Conservation (phyloP, 2,888 invertebrate species). For the Silvanus unidentatus region DNA sequence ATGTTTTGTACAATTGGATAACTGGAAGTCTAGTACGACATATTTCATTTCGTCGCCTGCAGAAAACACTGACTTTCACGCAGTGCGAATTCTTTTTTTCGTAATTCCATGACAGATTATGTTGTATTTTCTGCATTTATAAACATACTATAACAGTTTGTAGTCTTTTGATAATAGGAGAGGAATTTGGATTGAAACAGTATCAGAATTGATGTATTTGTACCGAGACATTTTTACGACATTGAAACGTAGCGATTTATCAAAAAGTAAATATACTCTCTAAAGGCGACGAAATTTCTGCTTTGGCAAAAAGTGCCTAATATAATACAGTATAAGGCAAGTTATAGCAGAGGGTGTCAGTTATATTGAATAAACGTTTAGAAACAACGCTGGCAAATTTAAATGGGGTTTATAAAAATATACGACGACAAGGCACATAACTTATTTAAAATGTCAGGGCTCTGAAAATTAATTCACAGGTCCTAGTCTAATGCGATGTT, state of each 20-base stretch:
- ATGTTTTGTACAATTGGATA: constrained; percentile 21
- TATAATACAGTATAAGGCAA: not conserved
- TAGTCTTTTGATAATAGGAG: too few relatives aligned
- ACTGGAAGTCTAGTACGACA: constrained; percentile 29
- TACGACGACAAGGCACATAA: constrained; percentile 40
- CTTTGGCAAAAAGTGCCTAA: not conserved
- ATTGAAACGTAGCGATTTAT: constrained; percentile 38
- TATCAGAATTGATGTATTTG: constrained; percentile 28
- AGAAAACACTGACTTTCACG: constrained; percentile 28
- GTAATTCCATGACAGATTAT: constrained; percentile 32
- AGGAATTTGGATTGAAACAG: not conserved
- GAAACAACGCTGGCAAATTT: constrained; percentile 29
- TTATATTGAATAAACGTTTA: constrained; percentile 27
- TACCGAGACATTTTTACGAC: constrained; percentile 38
- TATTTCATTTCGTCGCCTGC: constrained; percentile 36
- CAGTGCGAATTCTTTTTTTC: constrained; percentile 28
- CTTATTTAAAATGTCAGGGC: constrained; percentile 42
- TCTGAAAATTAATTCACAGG: constrained; percentile 37
- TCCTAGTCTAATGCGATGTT: constrained; percentile 36
- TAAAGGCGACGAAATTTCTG: not conserved
- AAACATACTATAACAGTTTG: constrained; percentile 2
- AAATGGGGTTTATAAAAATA: constrained; percentile 42
- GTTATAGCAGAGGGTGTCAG: constrained; percentile 15
- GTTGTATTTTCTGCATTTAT: constrained; percentile 22
- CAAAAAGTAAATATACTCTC: constrained; percentile 18